phyloP scores from a whole-genome alignment of 2,888 invertebrate species.

The Catocala nupta region DNA sequence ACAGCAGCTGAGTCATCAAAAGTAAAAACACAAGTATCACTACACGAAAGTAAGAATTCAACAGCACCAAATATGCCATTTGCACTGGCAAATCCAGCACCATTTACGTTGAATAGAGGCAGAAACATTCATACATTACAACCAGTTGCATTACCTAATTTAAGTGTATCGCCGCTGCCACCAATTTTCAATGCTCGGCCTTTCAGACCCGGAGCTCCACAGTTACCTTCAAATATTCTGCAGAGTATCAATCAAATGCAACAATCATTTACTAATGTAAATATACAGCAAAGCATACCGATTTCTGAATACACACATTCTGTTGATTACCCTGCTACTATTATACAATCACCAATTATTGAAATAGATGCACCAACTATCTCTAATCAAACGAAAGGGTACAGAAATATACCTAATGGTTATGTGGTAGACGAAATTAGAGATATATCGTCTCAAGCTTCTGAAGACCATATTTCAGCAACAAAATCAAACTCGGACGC shows the following conservation, averaged over 20 bases:
- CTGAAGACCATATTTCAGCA: conserved; percentile 79
- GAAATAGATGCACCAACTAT: conserved; percentile 82
- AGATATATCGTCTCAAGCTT: conserved; percentile 86
- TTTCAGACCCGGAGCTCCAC: conserved; percentile 75
- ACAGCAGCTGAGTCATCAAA: conserved; percentile 79
- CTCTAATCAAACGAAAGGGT: conserved; percentile 74
- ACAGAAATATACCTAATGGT: conserved; percentile 76
- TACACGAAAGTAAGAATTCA: conserved; percentile 58
- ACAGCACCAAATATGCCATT: conserved; percentile 68
- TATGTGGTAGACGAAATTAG: conserved; percentile 73
- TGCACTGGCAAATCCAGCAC: conserved; percentile 78
- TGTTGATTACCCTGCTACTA: conserved; percentile 91
- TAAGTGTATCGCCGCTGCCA: conserved; percentile 88
- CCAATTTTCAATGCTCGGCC: conserved; percentile 89
- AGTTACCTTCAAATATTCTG: conserved; percentile 59
- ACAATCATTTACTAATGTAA: conserved; percentile 73
- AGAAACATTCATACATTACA: conserved; percentile 83
- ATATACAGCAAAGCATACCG: conserved; percentile 89
- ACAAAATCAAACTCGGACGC: conserved; percentile 75
- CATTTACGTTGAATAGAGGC: conserved; percentile 78
- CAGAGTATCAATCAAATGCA: conserved; percentile 73
- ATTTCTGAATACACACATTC: conserved; percentile 90
- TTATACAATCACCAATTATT: conserved; percentile 90
- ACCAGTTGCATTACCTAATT: conserved; percentile 89
- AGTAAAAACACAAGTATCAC: conserved; percentile 76